phyloP scores from a whole-genome alignment of 1,140 invertebrate genomes.

The Pissodes strobi region DNA sequence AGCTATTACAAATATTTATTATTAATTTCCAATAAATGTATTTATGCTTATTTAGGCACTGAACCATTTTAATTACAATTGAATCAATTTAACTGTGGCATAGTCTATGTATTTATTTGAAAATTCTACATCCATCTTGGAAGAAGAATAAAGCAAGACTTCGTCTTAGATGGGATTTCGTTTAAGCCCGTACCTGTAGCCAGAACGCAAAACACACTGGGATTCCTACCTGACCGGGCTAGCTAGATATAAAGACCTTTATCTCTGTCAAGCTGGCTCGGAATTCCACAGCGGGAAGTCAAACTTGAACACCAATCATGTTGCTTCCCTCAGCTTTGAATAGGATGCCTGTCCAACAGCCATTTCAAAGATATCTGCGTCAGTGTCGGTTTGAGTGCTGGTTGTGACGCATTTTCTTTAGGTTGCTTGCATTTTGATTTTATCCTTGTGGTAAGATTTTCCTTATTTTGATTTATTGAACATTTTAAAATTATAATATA shows the following conservation, averaged over 20 bases:
- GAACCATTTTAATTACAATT: too few relatives aligned
- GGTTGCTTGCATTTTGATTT: slow-evolving; percentile 1
- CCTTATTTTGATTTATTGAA: not conserved
- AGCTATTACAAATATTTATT: too few relatives aligned
- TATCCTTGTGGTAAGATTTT: not conserved
- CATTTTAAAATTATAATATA: not conserved
- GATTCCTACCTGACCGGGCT: slow-evolving; percentile 34
- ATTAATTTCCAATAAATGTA: too few relatives aligned
- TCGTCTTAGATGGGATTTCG: too few relatives aligned
- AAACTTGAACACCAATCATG: slow-evolving; percentile 39
- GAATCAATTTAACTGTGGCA: too few relatives aligned
- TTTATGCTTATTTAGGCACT: too few relatives aligned
- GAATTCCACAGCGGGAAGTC: slow-evolving; percentile 41
- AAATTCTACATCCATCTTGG: too few relatives aligned
- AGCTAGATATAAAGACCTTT: slow-evolving; percentile 40
- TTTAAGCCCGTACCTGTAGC: slow-evolving; percentile 14
- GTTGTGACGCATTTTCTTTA: slow-evolving; percentile 24
- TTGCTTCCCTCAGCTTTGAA: slow-evolving; percentile 31
- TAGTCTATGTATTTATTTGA: too few relatives aligned
- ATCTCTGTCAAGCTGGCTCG: slow-evolving; percentile 41
- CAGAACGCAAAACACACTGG: slow-evolving; percentile 17
- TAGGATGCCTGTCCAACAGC: slow-evolving; percentile 25
- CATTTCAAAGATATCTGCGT: slow-evolving; percentile 28
- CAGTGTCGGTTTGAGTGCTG: slow-evolving; percentile 29
- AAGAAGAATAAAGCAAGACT: too few relatives aligned